A percentile compares a stretch with the other conserved stretches of the same genome.
Evolutionary conservation across 1,140 invertebrate species (phyloP).

Genomic region (Lepidurus arcticus): DNA sequence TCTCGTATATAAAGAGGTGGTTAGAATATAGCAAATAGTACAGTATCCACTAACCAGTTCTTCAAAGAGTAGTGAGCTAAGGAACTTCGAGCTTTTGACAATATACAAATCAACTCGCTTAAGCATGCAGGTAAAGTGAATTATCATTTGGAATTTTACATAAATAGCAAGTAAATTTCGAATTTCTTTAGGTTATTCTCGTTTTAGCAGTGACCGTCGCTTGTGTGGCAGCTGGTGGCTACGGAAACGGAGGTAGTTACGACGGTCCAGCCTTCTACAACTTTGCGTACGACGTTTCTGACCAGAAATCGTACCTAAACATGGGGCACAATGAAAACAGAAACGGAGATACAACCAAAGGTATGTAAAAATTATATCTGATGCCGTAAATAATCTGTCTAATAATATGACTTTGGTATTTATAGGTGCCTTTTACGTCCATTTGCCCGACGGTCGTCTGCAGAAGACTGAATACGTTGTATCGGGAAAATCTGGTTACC

Average conservation of each 20-base stretch:
- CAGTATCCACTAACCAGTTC: neutral
- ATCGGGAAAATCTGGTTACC: constrained; percentile 36
- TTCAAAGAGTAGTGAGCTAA: neutral
- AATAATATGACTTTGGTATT: neutral
- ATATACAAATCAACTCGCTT: neutral
- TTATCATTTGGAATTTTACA: neutral
- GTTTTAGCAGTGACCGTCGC: neutral
- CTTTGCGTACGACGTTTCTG: constrained; percentile 38
- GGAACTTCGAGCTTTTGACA: neutral
- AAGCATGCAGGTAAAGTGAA: neutral
- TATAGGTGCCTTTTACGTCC: constrained; percentile 35
- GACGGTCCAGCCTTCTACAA: constrained; percentile 34
- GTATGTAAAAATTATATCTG: constrained; percentile 32
- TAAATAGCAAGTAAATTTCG: neutral
- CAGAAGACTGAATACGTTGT: constrained; percentile 38
- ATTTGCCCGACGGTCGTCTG: constrained; percentile 38
- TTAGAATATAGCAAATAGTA: neutral
- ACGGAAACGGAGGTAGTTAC: neutral
- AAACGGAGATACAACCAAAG: constrained; percentile 37
- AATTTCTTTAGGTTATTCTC: neutral
- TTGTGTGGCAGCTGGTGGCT: neutral
- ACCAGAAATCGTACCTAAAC: constrained; percentile 36
- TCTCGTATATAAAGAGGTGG: neutral
- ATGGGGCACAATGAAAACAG: constrained; percentile 39
- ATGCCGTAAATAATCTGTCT: neutral